Conservation (phyloP, 2,113 vertebrate species). For the Semnornis frantzii region DNA sequence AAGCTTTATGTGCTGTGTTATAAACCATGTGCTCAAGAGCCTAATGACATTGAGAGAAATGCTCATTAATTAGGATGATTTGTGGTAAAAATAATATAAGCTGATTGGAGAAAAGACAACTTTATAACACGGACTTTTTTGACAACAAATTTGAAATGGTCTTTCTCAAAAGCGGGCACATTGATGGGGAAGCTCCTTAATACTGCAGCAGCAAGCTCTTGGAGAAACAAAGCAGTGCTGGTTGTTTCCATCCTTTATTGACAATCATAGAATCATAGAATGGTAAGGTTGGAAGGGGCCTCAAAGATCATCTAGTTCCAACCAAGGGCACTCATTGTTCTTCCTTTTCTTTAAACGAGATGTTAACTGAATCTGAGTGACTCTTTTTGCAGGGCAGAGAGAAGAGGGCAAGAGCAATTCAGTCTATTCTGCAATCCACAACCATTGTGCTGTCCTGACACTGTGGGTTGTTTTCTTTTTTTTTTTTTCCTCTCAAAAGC, state of each 20-base stretch:
- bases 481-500: conserved; percentile 25
- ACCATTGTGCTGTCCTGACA: conserved; percentile 2
- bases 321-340: background rate
- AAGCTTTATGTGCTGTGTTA: background rate
- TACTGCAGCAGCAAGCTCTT: background rate
- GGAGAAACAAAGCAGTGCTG: no score
- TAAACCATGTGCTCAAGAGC: background rate
- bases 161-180: background rate
- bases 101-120: background rate
- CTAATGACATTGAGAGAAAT: background rate
- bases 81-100: background rate
- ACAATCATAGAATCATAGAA: no score
- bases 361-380: conserved; percentile 27
- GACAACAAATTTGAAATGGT: background rate
- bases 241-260: no score
- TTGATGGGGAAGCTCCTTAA: background rate
- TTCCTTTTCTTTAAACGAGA: background rate
- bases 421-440: conserved; percentile 21
- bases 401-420: background rate
- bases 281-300: no score
- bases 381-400: background rate
- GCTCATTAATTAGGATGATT: background rate
- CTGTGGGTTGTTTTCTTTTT: background rate
- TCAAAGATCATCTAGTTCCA: no score
- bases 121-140: background rate